phyloP scores from a whole-genome alignment of 2,113 vertebrate species.

The Pseudopipra pipra region DNA sequence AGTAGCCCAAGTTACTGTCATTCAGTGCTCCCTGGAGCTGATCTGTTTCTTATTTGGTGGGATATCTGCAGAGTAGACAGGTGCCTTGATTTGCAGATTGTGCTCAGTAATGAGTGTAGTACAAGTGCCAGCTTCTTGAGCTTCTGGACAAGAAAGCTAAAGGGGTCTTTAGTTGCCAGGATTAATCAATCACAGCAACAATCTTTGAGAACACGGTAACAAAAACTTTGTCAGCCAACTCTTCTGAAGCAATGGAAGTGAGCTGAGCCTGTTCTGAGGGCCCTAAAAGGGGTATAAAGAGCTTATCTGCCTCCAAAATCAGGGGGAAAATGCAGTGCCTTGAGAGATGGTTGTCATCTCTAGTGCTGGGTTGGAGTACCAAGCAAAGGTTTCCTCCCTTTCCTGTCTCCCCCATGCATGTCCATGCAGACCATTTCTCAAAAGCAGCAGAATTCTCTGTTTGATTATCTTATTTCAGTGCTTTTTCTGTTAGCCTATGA shows the following conservation, averaged over 20 bases:
- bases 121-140: background rate
- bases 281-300: background rate
- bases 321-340: background rate
- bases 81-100: background rate
- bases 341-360: background rate
- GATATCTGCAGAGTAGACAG: background rate
- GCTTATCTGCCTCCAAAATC: background rate
- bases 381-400: background rate
- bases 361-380: background rate
- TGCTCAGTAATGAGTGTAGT: background rate
- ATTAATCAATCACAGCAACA: background rate
- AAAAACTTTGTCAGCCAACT: background rate
- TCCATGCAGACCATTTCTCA: background rate
- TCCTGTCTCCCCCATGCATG: background rate
- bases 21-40: background rate
- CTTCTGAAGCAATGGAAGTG: background rate
- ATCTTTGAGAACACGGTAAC: background rate
- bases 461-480: constrained; percentile 4
- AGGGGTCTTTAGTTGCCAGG: background rate
- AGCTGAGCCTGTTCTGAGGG: background rate
- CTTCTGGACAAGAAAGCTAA: background rate
- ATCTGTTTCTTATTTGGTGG: background rate
- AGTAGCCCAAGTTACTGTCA: background rate
- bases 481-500: constrained; percentile 77
- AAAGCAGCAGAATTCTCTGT: constrained; percentile 1